Conservation (phyloP, 2,113 vertebrate species). For the Cavia porcellus region DNA sequence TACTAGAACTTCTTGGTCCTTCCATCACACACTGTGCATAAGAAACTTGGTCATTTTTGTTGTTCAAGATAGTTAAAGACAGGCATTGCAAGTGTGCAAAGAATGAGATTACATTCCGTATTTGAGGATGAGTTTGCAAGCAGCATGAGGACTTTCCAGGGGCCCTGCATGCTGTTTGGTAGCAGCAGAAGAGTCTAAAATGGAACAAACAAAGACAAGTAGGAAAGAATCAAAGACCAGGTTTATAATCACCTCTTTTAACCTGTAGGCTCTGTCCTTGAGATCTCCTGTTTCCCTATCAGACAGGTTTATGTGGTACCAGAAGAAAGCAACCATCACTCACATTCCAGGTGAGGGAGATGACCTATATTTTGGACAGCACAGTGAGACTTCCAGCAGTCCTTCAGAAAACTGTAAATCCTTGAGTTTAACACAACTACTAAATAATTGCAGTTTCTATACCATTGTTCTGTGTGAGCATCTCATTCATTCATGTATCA, state of each 20-base stretch:
- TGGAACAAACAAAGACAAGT: not conserved
- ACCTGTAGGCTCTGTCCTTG: not conserved
- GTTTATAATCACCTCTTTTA: not conserved
- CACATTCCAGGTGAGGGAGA: not conserved
- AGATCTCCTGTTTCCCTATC: not conserved
- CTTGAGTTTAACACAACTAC: not conserved
- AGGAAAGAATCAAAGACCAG: not conserved
- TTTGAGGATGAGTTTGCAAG: not conserved
- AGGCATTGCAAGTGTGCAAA: not conserved
- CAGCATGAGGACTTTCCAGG: not conserved
- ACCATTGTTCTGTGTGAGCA: not conserved
- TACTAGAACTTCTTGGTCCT: not conserved
- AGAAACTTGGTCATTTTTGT: not conserved
- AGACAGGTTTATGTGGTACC: not conserved
- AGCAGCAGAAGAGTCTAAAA: not conserved
- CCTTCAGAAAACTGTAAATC: not conserved
- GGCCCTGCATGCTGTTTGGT: not conserved
- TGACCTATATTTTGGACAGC: not conserved
- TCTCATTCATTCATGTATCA: not conserved
- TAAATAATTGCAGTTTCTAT: not conserved
- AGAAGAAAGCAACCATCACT: not conserved
- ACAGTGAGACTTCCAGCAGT: not conserved
- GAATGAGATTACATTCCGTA: not conserved
- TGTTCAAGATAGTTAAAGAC: not conserved
- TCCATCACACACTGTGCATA: not conserved